Conservation (phyloP, 1,140 invertebrate species). For the Eciton burchellii region DNA sequence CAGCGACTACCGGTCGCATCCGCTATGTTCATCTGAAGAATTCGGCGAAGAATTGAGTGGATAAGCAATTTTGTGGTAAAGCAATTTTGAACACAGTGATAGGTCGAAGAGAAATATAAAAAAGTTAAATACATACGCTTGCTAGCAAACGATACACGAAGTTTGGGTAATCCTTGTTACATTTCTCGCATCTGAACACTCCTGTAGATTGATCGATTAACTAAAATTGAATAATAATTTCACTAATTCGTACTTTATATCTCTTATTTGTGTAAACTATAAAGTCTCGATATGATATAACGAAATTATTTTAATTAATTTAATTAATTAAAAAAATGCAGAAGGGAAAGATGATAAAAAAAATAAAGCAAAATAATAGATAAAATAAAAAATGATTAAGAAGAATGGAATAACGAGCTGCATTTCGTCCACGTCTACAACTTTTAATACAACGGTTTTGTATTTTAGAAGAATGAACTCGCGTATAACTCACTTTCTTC, state of each 20-base stretch:
- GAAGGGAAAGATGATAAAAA: too few relatives aligned
- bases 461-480: too few relatives aligned
- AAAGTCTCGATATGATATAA: neutral
- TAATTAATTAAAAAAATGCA: too few relatives aligned
- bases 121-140: constrained; percentile 87
- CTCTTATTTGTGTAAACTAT: too few relatives aligned
- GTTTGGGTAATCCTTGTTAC: constrained; percentile 92
- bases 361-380: too few relatives aligned
- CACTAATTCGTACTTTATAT: constrained; percentile 5
- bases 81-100: neutral
- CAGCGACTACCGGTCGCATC: constrained; percentile 94
- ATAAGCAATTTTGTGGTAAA: constrained; percentile 23
- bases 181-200: constrained; percentile 97
- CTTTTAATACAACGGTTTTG: too few relatives aligned
- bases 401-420: too few relatives aligned
- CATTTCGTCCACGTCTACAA: too few relatives aligned
- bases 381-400: too few relatives aligned
- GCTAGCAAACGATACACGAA: constrained; percentile 95
- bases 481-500: constrained; percentile 90
- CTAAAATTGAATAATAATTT: constrained; percentile 73
- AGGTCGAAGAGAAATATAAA: neutral
- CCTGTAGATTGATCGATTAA: constrained; percentile 94
- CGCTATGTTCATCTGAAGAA: constrained; percentile 89
- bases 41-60: constrained; percentile 65
- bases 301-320: too few relatives aligned